Evolutionary conservation across 2,113 vertebrate species (phyloP).

Genomic region (Lipotes vexillifer): DNA sequence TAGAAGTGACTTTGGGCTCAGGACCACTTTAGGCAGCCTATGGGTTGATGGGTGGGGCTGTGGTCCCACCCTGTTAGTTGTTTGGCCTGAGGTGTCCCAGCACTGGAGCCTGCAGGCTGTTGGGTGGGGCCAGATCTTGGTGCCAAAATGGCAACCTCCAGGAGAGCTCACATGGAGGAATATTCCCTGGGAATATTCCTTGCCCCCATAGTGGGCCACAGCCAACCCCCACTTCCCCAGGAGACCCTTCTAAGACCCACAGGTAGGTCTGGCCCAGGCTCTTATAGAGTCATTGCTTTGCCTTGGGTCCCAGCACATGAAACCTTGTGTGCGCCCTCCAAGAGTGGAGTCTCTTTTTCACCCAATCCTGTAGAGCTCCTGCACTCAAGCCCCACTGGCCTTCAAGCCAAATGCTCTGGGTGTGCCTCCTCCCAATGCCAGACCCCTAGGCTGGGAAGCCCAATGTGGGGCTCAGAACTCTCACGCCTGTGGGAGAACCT

Average conservation of each 20-base stretch:
- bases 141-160: neutral
- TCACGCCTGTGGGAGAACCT: neutral
- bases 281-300: neutral
- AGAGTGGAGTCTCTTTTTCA: neutral
- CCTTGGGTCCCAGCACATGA: neutral
- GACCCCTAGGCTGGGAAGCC: neutral
- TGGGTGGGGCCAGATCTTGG: neutral
- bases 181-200: neutral
- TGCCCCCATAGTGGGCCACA: neutral
- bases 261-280: neutral
- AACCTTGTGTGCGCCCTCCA: neutral
- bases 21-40: neutral
- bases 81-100: neutral
- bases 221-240: neutral
- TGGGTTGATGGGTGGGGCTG: neutral
- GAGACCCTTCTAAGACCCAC: neutral
- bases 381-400: neutral
- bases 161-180: neutral
- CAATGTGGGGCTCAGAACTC: neutral
- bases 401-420: neutral
- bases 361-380: neutral
- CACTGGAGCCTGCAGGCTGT: neutral
- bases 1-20: neutral
- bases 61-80: neutral
- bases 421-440: neutral